Conservation (phyloP, 2,797 vertebrate genomes). For the Onychomys torridus region DNA sequence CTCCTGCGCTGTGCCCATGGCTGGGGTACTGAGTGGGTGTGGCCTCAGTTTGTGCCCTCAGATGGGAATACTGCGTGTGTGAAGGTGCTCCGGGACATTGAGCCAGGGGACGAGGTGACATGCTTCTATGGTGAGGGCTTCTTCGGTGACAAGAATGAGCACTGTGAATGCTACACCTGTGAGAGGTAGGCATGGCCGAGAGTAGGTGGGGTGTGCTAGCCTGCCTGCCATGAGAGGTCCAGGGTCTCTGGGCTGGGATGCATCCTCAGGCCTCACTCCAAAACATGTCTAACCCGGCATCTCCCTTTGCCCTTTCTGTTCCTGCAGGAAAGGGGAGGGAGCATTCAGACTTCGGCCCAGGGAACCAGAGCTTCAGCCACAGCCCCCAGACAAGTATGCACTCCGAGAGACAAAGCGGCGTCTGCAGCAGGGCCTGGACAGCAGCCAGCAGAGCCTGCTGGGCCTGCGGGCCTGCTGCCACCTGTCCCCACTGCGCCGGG, state of each 20-base stretch:
- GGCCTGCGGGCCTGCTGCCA: background rate
- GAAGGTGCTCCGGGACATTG: slow-evolving; percentile 94
- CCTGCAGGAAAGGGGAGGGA: slow-evolving; percentile 92
- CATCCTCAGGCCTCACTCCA: background rate
- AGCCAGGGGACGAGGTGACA: slow-evolving; percentile 95
- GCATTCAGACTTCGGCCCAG: slow-evolving; percentile 91
- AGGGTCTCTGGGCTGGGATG: too few species aligned
- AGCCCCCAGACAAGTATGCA: slow-evolving; percentile 90
- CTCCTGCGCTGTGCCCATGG: background rate
- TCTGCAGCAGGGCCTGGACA: slow-evolving; percentile 86
- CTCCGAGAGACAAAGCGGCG: slow-evolving; percentile 93
- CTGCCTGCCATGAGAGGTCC: too few species aligned
- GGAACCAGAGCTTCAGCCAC: slow-evolving; percentile 82
- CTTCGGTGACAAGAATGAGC: slow-evolving; percentile 96
- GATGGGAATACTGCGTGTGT: slow-evolving; percentile 95
- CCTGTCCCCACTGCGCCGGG: background rate
- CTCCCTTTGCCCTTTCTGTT: background rate
- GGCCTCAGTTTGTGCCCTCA: slow-evolving; percentile 92
- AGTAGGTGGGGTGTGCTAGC: background rate
- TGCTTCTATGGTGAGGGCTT: slow-evolving; percentile 98
- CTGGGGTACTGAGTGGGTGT: background rate
- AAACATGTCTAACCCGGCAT: background rate
- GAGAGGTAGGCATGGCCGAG: slow-evolving; percentile 90
- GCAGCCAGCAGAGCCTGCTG: background rate
- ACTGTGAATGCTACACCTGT: slow-evolving; percentile 97